Conservation (phyloP, 2,113 vertebrate species). For the Porphyrio hochstetteri region DNA sequence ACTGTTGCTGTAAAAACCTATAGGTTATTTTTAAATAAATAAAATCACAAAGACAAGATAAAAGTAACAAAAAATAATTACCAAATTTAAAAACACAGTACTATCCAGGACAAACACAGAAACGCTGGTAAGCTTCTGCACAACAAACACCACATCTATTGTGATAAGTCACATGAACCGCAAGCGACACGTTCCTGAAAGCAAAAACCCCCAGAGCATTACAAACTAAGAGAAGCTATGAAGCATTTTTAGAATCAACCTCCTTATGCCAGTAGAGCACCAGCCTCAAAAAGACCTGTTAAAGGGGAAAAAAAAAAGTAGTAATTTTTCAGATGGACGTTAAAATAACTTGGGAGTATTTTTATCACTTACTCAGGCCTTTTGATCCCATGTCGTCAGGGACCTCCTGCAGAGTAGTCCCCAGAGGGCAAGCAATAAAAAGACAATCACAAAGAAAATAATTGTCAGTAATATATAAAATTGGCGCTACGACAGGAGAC, state of each 20-base stretch:
- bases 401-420: slow-evolving; percentile 93
- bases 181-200: neutral
- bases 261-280: slow-evolving; percentile 68
- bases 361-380: slow-evolving; percentile 95
- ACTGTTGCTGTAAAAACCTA: slow-evolving; percentile 2
- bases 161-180: neutral
- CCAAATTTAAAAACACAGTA: neutral
- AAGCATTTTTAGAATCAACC: slow-evolving; percentile 49
- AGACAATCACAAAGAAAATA: slow-evolving; percentile 95
- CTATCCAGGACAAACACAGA: slow-evolving; percentile 2
- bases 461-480: slow-evolving; percentile 87
- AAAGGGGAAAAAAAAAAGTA: slow-evolving; percentile 21
- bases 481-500: slow-evolving; percentile 77
- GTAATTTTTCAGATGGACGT: slow-evolving; percentile 71
- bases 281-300: slow-evolving; percentile 62
- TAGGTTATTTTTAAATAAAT: slow-evolving; percentile 3
- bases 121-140: neutral
- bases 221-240: slow-evolving; percentile 12
- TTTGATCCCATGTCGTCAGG: slow-evolving; percentile 94
- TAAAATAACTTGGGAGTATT: slow-evolving; percentile 78
- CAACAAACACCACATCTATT: neutral
- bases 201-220: slow-evolving; percentile 52
- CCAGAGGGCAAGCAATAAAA: slow-evolving; percentile 88
- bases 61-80: neutral
- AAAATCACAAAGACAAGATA: neutral